Conservation (phyloP, 2,113 vertebrate species). For the Gracilinanus agilis region DNA sequence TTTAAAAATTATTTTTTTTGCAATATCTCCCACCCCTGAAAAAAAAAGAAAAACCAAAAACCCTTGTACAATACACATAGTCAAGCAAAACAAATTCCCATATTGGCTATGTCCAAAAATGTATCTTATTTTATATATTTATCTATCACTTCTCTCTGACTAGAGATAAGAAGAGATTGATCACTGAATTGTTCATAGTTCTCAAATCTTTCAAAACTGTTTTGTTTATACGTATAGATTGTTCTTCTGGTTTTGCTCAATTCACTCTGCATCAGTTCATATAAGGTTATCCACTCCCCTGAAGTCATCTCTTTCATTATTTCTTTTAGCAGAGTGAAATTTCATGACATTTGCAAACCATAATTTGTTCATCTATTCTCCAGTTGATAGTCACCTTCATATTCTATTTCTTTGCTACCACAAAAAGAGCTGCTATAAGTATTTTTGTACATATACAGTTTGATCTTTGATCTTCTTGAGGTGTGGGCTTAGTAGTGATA, state of each 20-base stretch:
- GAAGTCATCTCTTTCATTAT: neutral
- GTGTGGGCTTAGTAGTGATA: neutral
- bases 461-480: neutral
- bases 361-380: neutral
- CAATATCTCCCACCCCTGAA: neutral
- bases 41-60: neutral
- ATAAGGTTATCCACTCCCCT: neutral
- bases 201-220: neutral
- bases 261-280: neutral
- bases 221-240: neutral
- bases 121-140: neutral
- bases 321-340: neutral
- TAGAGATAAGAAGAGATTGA: neutral
- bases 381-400: neutral
- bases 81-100: neutral
- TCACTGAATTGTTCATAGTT: neutral
- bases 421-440: neutral
- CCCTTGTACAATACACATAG: neutral
- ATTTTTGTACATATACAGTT: neutral
- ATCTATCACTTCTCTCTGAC: neutral
- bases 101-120: neutral
- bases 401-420: neutral
- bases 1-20: neutral
- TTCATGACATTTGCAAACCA: neutral
- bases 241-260: neutral